Evolutionary conservation across 2,113 vertebrate species (phyloP).

Genomic region (Gasterosteus nipponicus): DNA sequence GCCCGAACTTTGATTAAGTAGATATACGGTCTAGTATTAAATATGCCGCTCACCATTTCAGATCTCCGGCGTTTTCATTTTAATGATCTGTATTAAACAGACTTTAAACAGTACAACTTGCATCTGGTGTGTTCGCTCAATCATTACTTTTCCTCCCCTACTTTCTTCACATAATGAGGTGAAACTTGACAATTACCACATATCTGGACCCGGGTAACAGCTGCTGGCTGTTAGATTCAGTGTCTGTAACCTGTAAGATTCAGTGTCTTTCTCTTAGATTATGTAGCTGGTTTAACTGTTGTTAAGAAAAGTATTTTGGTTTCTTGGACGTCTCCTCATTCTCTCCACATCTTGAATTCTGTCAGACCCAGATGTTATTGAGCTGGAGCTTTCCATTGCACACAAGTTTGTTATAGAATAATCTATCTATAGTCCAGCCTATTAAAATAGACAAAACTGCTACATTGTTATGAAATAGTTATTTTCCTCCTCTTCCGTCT

Average conservation of each 20-base stretch:
- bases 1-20: neutral
- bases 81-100: neutral
- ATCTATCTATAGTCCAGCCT: neutral
- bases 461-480: too few relatives aligned
- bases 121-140: neutral
- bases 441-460: too few relatives aligned
- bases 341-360: slow-evolving; percentile 6
- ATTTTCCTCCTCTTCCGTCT: neutral
- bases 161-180: neutral
- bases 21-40: neutral
- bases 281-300: neutral
- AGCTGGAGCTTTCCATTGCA: neutral
- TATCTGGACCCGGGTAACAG: neutral
- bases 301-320: neutral
- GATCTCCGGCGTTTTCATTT: neutral
- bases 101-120: neutral
- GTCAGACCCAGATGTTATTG: neutral
- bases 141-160: neutral
- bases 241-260: neutral
- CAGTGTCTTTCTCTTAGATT: neutral
- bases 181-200: neutral
- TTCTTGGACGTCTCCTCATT: slow-evolving; percentile 8
- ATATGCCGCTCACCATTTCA: neutral
- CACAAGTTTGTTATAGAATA: neutral
- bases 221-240: neutral